phyloP scores from a whole-genome alignment of 2,113 vertebrate genomes.

The Oxyruncus cristatus region DNA sequence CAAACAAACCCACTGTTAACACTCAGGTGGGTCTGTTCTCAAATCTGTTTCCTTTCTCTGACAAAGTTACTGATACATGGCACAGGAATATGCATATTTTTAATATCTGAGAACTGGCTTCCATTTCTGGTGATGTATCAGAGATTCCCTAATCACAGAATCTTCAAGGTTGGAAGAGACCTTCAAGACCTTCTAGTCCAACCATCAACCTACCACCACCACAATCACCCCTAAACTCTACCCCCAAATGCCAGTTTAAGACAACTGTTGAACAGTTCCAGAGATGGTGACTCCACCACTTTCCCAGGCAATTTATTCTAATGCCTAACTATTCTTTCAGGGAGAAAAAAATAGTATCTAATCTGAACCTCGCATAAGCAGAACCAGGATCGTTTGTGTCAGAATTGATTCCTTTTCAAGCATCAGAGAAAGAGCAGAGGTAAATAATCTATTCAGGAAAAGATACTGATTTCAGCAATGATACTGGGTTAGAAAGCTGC shows the following conservation, averaged over 20 bases:
- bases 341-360: not conserved
- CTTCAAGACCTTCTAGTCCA: not conserved
- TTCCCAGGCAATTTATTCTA: not conserved
- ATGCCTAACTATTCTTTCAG: too few species aligned
- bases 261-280: not conserved
- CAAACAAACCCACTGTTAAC: not conserved
- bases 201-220: too few species aligned
- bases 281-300: not conserved
- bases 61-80: too few species aligned
- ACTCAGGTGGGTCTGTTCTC: not conserved
- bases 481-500: not conserved
- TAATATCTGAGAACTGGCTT: not conserved
- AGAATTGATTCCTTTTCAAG: not conserved
- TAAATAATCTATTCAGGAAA: not conserved
- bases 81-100: not conserved
- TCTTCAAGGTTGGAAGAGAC: not conserved
- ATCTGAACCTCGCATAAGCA: not conserved
- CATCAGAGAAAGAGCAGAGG: not conserved
- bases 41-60: not conserved
- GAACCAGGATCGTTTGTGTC: not conserved
- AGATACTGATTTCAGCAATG: not conserved
- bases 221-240: rapidly evolving
- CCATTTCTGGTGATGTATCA: not conserved
- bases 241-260: not conserved
- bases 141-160: not conserved